Base-by-base conservation (phyloP, 2,113 vertebrate species). In the Passerina amoena region DNA sequence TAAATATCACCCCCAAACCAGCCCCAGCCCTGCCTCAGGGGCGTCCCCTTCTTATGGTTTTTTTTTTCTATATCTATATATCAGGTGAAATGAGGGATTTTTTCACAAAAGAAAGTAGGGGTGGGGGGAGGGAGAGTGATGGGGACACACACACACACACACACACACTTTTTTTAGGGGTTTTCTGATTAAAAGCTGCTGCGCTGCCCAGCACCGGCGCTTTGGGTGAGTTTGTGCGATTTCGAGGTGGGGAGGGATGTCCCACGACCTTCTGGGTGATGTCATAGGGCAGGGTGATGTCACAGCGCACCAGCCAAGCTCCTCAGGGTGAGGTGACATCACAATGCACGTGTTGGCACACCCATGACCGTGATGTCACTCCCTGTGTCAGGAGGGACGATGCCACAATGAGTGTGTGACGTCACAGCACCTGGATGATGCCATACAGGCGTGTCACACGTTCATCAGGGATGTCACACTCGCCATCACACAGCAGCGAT, bases 131-230 rank as follows among this genome's bases (percentile, higher is more conserved):
- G 16, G 40, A 14, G 10, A 37, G 38, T 37, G 72, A 23, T 0
- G 1, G 50, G 15, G 12, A 38, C 40, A 72, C 11, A 23, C 16
- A 35, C 22, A 38, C 40, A 72, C 11, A 23, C 16, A 35, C 22
- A 47, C 30, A 48, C 23, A 48, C 23, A 16, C 38, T 45, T 93
- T 94, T 82, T 94, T 82, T 56, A 73, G 56, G 76, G 59, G 3
- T 86, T 90, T 90, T 88, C 54, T 78, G 92, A 91, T 90, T 94
- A 94, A 94, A 94, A 89, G 50, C 40, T 70, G 66, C 71, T 35
- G 35, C 2, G 1, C 75, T 77, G 91, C n/a, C 44, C 28, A 22
- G 80, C 44, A 16, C 59, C 2, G 2, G 10, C 6, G 5, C 24
- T 77, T 72, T 6, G 75, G 65, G 65, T 85, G 79, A 84, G 33